These are phyloP conservation scores for Aix galericulata DNA, from an alignment of 2,113 vertebrate species.

Conservation along the genomic window DNA sequence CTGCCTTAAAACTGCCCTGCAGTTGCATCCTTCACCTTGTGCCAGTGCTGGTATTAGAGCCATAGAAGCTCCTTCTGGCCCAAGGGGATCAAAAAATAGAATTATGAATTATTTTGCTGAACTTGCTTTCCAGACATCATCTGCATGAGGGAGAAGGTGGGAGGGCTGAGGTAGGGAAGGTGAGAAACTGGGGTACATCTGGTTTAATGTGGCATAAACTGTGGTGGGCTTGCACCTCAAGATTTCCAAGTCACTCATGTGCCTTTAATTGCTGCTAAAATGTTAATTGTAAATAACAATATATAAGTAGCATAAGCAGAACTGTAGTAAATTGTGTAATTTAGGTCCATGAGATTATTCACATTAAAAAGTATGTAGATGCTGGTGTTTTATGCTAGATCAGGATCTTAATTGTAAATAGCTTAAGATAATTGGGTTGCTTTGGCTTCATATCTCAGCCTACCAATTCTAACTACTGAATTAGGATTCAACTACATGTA, in stretches of 20 bases:
- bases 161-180: background rate
- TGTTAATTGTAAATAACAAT: background rate
- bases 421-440: conserved; percentile 31
- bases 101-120: background rate
- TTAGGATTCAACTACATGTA: conserved; percentile 4
- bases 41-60: background rate
- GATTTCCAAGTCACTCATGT: background rate
- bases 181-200: background rate
- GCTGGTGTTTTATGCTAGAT: conserved; percentile 30
- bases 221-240: background rate
- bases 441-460: conserved; percentile 6
- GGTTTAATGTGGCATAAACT: background rate
- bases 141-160: background rate
- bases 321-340: background rate
- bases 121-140: background rate
- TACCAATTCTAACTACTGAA: conserved; percentile 32
- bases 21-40: background rate
- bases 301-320: background rate
- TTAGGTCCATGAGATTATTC: background rate
- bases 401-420: conserved; percentile 40
- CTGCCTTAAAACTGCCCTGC: background rate
- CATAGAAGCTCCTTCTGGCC: background rate
- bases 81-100: background rate
- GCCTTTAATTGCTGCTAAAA: background rate
- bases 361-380: conserved; percentile 17